Percentiles rank a stretch among this genome's conserved stretches.
Evolutionary conservation across 2,113 vertebrate species (phyloP).

Genomic region (Cololabis saira): DNA sequence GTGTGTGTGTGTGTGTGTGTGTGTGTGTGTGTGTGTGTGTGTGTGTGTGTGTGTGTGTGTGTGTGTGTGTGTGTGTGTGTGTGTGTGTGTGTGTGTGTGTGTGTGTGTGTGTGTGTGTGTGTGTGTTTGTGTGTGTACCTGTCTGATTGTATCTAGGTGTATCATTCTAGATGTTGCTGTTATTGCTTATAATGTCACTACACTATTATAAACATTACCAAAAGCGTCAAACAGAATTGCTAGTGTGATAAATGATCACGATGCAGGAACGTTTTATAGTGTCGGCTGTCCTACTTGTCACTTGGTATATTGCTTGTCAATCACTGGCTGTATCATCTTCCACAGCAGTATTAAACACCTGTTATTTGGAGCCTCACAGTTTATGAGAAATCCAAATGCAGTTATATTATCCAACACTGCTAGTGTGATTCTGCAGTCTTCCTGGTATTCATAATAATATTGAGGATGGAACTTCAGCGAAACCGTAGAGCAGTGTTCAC

Average conservation of each 20-base stretch:
- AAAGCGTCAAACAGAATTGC: too few relatives aligned
- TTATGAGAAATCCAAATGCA: slow-evolving; percentile 31
- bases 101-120: slow-evolving; percentile 2
- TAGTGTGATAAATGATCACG: too few relatives aligned
- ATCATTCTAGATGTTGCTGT: not conserved
- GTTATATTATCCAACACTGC: slow-evolving; percentile 9
- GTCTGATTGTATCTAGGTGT: not conserved
- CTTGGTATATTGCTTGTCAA: slow-evolving; percentile 43
- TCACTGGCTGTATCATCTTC: slow-evolving; percentile 30
- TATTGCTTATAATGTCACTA: slow-evolving; percentile 5
- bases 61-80: slow-evolving; percentile 2
- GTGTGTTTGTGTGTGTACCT: not conserved
- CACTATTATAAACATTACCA: too few relatives aligned
- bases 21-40: slow-evolving; percentile 2
- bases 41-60: slow-evolving; percentile 4
- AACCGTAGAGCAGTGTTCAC: slow-evolving; percentile 1
- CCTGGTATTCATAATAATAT: slow-evolving; percentile 29
- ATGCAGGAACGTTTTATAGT: too few relatives aligned
- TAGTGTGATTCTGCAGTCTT: slow-evolving; percentile 17
- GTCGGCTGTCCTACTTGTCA: slow-evolving; percentile 4
- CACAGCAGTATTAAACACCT: slow-evolving; percentile 32
- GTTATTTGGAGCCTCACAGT: slow-evolving; percentile 23
- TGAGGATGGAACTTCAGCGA: slow-evolving; percentile 5
- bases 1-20: slow-evolving; percentile 9
- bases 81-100: slow-evolving; percentile 4